phyloP scores from a whole-genome alignment of 2,113 vertebrate species.

The Cynocephalus volans region DNA sequence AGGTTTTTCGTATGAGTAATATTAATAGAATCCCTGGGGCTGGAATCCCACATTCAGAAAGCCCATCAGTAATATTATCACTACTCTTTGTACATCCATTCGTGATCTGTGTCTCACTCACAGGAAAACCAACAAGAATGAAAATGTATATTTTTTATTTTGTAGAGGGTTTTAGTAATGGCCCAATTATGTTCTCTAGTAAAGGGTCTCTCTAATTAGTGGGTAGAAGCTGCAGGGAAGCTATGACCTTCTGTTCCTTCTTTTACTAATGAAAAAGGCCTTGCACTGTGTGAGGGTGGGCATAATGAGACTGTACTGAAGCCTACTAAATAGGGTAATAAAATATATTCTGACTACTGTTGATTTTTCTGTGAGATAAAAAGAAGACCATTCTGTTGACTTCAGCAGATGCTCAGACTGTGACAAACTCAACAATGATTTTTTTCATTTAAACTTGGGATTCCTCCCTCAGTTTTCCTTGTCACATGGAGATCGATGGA shows the following conservation, averaged over 20 bases:
- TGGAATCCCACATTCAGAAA: slow-evolving; percentile 26
- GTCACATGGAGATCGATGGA: not conserved
- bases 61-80: not conserved
- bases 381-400: slow-evolving; percentile 42
- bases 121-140: slow-evolving; percentile 66
- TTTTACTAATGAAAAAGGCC: slow-evolving; percentile 63
- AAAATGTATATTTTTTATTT: slow-evolving; percentile 60
- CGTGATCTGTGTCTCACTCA: slow-evolving; percentile 27
- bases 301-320: slow-evolving; percentile 62
- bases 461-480: not conserved
- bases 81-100: not conserved
- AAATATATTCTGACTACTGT: slow-evolving; percentile 67
- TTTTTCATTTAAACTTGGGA: not conserved
- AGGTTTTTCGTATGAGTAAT: not conserved
- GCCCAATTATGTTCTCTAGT: slow-evolving; percentile 70
- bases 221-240: slow-evolving; percentile 38
- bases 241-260: slow-evolving; percentile 71
- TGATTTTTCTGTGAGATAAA: slow-evolving; percentile 62
- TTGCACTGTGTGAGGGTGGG: slow-evolving; percentile 33
- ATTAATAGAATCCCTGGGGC: not conserved
- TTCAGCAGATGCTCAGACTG: slow-evolving; percentile 1
- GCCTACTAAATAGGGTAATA: slow-evolving; percentile 61
- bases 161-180: slow-evolving; percentile 63
- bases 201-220: slow-evolving; percentile 74
- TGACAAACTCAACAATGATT: not conserved